These are phyloP conservation scores for Corydoras maculifer DNA, from an alignment of 2,113 vertebrate species.

Conservation along the genomic window DNA sequence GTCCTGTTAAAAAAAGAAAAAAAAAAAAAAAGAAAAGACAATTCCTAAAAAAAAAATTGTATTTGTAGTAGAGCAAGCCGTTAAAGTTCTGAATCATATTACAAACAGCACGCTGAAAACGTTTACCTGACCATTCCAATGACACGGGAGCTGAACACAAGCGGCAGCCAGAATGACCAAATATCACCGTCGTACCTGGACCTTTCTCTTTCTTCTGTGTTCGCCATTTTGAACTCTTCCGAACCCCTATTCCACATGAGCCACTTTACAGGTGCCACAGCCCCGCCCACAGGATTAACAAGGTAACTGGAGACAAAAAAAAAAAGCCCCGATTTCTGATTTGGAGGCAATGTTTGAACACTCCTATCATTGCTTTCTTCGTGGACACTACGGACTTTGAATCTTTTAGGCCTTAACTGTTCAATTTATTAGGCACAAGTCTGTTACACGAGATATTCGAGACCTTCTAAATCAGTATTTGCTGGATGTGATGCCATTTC, in stretches of 20 bases:
- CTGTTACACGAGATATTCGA: slow-evolving; percentile 10
- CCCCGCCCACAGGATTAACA: slow-evolving; percentile 1
- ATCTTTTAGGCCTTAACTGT: neutral
- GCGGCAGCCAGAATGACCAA: neutral
- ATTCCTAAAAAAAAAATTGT: too few relatives aligned
- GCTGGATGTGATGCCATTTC: neutral
- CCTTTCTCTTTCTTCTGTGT: neutral
- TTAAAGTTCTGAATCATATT: too few relatives aligned
- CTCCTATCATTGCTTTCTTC: neutral
- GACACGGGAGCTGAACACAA: neutral
- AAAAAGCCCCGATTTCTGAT: neutral
- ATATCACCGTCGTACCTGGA: slow-evolving; percentile 5
- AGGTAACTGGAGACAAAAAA: neutral
- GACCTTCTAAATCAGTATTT: neutral
- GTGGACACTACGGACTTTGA: neutral
- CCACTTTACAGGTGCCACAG: too few relatives aligned
- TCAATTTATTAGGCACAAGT: slow-evolving; percentile 9
- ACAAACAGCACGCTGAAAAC: neutral
- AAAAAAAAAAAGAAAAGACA: too few relatives aligned
- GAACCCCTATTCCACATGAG: slow-evolving; percentile 1
- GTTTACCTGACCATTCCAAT: neutral
- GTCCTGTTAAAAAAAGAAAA: too few relatives aligned
- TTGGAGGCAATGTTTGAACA: neutral
- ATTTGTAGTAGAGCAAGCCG: too few relatives aligned
- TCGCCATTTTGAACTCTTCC: neutral